phyloP scores from a whole-genome alignment of 1,140 invertebrate genomes.

The Coptotermes formosanus region DNA sequence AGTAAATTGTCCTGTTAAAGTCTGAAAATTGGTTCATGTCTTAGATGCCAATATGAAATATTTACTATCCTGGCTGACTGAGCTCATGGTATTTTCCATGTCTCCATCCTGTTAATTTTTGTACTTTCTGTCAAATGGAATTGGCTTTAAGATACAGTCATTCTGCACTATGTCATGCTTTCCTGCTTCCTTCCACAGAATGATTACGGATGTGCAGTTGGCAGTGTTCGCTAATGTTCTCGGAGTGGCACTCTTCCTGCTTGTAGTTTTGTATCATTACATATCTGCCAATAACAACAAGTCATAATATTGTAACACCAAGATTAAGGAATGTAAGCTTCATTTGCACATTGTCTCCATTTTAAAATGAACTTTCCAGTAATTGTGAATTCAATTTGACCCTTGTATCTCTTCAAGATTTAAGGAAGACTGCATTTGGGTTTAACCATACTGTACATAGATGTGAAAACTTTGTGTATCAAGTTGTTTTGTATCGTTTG shows the following conservation, averaged over 20 bases:
- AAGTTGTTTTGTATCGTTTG: no score
- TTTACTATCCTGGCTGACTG: no score
- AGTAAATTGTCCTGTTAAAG: no score
- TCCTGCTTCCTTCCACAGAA: constrained; percentile 53
- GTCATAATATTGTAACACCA: constrained; percentile 43
- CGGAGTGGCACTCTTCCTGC: constrained; percentile 87
- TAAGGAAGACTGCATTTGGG: background rate
- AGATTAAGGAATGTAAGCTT: background rate
- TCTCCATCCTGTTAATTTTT: no score
- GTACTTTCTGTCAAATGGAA: no score
- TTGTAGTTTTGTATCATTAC: constrained; percentile 96
- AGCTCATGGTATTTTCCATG: no score
- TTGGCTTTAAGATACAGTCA: background rate
- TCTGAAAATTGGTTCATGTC: no score
- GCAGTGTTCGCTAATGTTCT: constrained; percentile 95
- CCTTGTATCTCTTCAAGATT: background rate
- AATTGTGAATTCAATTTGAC: background rate
- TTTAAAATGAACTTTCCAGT: background rate
- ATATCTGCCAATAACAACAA: constrained; percentile 84
- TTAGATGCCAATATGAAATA: no score
- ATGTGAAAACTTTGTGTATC: no score
- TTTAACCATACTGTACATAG: background rate
- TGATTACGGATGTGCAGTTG: constrained; percentile 96
- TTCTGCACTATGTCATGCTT: background rate
- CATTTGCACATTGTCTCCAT: background rate